These are phyloP conservation scores for Channa argus DNA, from an alignment of 2,113 vertebrate genomes.

Conservation along the genomic window DNA sequence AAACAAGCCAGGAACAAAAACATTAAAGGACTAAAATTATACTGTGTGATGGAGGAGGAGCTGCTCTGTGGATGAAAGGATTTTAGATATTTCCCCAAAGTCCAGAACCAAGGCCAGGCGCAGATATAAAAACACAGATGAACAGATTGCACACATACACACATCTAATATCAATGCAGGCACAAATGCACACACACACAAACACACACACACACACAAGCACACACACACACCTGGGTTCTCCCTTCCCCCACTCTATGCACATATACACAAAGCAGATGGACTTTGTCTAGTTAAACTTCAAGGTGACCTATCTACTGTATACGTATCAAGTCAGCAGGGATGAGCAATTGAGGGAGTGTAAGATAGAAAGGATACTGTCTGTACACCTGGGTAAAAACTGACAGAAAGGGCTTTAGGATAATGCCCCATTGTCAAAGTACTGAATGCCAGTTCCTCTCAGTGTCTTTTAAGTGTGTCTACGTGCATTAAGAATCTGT, in stretches of 20 bases:
- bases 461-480: constrained; percentile 73
- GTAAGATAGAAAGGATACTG: constrained; percentile 17
- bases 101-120: constrained; percentile 47
- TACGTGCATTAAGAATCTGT: constrained; percentile 73
- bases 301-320: constrained; percentile 76
- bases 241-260: too few species aligned
- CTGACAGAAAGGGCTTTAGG: constrained; percentile 59
- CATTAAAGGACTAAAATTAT: constrained; percentile 63
- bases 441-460: constrained; percentile 37
- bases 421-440: constrained; percentile 73
- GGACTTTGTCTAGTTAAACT: constrained; percentile 43
- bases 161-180: constrained; percentile 43
- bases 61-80: constrained; percentile 58
- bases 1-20: constrained; percentile 42
- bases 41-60: constrained; percentile 53
- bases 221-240: background rate
- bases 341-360: constrained; percentile 28
- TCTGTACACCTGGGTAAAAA: constrained; percentile 41
- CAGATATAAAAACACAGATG: constrained; percentile 35
- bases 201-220: constrained; percentile 27
- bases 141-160: constrained; percentile 17
- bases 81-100: constrained; percentile 63
- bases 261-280: constrained; percentile 49
- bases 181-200: constrained; percentile 34
- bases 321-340: constrained; percentile 54